phyloP scores from a whole-genome alignment of 2,113 vertebrate genomes.

The Platichthys stellatus region DNA sequence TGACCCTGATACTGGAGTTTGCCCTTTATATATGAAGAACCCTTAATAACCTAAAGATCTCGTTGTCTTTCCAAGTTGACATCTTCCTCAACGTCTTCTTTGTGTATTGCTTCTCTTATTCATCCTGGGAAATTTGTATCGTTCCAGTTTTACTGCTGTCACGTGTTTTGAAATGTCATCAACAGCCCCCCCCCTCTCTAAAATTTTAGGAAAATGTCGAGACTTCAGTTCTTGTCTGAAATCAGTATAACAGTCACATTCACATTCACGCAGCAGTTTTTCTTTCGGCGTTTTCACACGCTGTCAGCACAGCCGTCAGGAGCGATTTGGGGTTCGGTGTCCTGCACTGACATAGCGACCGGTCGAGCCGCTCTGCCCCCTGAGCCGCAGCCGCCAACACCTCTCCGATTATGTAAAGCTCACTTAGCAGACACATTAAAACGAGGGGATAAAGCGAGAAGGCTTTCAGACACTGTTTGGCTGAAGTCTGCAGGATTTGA shows the following conservation, averaged over 20 bases:
- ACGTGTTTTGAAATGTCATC: no score
- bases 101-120: no score
- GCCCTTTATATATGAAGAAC: no score
- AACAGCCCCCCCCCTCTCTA: no score
- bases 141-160: no score
- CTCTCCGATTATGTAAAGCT: not conserved
- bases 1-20: no score
- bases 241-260: not conserved
- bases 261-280: not conserved
- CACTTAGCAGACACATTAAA: not conserved
- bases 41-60: no score
- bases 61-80: no score
- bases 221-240: no score
- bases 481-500: slow-evolving; percentile 15
- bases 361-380: not conserved
- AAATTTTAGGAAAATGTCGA: no score
- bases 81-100: no score
- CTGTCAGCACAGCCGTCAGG: not conserved
- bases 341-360: not conserved
- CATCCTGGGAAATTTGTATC: no score
- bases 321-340: not conserved
- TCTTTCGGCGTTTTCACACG: not conserved
- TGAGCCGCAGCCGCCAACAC: not conserved
- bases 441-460: not conserved
- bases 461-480: not conserved